Evolutionary conservation across 2,797 vertebrate species (phyloP).

Genomic region (Sylvia borin): DNA sequence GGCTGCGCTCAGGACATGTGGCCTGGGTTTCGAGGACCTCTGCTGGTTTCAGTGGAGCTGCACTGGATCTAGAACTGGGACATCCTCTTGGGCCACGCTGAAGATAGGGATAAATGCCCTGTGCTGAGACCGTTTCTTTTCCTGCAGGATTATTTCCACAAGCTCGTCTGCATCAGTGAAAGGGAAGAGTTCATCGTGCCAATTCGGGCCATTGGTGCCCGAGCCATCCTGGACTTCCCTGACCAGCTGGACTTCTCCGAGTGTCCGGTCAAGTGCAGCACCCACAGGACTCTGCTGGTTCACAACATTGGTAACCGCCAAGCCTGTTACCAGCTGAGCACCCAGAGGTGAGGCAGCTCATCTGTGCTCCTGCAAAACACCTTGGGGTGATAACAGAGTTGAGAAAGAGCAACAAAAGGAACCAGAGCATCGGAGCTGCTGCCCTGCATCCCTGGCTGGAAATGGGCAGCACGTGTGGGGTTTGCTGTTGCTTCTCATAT

Average conservation of each 20-base stretch:
- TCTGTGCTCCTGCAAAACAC: neutral
- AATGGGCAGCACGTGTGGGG: neutral
- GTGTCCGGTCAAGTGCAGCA: too few species aligned
- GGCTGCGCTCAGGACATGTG: neutral
- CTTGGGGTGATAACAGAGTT: too few species aligned
- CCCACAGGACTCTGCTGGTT: too few species aligned
- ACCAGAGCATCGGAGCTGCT: neutral
- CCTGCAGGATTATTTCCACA: slow-evolving; percentile 85
- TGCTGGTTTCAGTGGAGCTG: neutral
- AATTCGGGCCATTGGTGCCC: too few species aligned
- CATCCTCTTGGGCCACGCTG: neutral
- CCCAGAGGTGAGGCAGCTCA: too few species aligned
- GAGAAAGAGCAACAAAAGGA: neutral
- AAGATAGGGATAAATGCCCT: neutral
- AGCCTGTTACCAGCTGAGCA: too few species aligned
- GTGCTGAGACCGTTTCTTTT: neutral
- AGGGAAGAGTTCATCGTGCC: slow-evolving; percentile 81
- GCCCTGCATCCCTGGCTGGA: neutral
- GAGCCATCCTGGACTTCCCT: too few species aligned
- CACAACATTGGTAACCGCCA: too few species aligned
- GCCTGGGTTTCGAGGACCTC: neutral
- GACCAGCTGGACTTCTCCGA: too few species aligned
- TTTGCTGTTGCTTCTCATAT: neutral
- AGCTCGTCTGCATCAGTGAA: slow-evolving; percentile 84
- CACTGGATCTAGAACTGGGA: neutral